Evolutionary conservation across 2,113 vertebrate genomes (phyloP), one percentile per base, ranked within the genome.

Genomic region (Arvicanthis niloticus): DNA sequence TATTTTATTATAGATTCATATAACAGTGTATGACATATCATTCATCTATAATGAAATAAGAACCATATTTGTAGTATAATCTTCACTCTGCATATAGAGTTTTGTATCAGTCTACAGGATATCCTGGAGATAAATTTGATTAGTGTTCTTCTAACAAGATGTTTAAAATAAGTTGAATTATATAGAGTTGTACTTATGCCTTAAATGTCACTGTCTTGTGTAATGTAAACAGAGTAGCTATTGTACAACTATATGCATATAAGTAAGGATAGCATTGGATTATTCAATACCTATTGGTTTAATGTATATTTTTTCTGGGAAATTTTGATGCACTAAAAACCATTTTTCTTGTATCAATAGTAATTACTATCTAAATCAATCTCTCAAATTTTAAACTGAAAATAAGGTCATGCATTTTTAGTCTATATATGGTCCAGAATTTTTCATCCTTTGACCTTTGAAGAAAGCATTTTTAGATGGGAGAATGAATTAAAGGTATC

Each of bases 131-230:
- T 93, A 96, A 98, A 98, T 98, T 98, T 96, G 96, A 98, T 98
- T 98, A 98, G 87, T 88, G 17, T 93, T 96, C 92, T 77, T 97
- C 92, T 73, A 98, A 81, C 40, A 96, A 98, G 87, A 97, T 97
- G 24, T 97, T 97, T 97, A 98, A 96, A 97, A 94, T 89, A 97
- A 98, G 97, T 96, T 96, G 87, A 97, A 97, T 98, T 98, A 97
- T 94, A 89, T 96, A 97, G 76, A 97, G 91, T 84, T 96, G 62
- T 96, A 81, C 93, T 97, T 97, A 96, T 72, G 95, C 95, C 65
- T 96, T 98, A 97, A 98, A 97, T 97, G 96, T 96, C 96, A 96
- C 91, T 96, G 73, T 96, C 87, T 80, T 96, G 13, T 91, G 93
- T 85, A 95, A 98, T 97, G 86, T 96, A 97, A 97, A 98, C 95